Evolutionary conservation across 2,797 vertebrate species (phyloP), one percentile per base, ranked within the genome.

Genomic region (Lepus townsendii): DNA sequence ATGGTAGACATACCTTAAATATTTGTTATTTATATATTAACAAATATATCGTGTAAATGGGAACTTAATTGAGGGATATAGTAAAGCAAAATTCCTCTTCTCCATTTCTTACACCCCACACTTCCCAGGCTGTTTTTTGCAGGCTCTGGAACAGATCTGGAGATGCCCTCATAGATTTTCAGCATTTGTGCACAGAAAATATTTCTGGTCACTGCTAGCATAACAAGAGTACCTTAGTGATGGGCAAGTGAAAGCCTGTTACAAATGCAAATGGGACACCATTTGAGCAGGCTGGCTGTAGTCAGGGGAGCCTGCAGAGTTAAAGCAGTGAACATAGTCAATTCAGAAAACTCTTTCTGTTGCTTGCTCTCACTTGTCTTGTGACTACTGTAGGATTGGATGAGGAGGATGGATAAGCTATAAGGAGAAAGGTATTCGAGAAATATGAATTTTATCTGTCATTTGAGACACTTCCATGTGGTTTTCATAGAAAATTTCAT

Each of bases 401-500:
- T 66, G 12, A 88, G 63, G 30, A 72, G 12, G 66, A 27, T 17
- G 30, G 17, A 82, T 57, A 47, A 50, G 62, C n/a, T 8, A 12
- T 19, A 47, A 63, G 20, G 20, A 6, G 14, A 30, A 66, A 89
- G 50, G 9, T 9, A 57, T 38, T 85, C 42, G 57, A 85, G 20
- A 73, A 90, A 57, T n/a, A 60, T 30, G 42, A 80, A 32, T 80
- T 90, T 80, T 30, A 68, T 42, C 10, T 88, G n/a, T 11, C 54
- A 32, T 83, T 32, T 73, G 60, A 84, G n/a, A 38, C 20, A 71
- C 0, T 75, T 75, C 32, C 19, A 19, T 87, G 57, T 47, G 42
- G 4, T 90, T 92, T 94, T 38, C n/a, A 68, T 52, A 35, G 60
- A 62, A 52, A 60, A 62, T 79, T 91, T 27, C n/a, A 68, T 52